Evolutionary conservation across 2,797 vertebrate genomes (phyloP), one percentile per base, ranked within the genome.

Genomic region (Diplodus puntazzo): DNA sequence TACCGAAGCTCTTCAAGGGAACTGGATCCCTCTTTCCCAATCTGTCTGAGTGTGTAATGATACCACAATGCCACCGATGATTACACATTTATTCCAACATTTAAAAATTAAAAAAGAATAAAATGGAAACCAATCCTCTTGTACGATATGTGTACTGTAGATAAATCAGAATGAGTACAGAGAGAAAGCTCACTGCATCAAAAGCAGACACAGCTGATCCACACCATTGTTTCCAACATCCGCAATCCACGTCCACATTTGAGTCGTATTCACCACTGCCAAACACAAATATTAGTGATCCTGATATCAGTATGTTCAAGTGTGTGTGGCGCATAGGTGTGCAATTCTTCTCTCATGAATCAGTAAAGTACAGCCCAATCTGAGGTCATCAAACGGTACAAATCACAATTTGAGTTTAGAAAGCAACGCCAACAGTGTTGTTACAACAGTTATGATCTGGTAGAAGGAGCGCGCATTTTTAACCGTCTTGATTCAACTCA

Each of bases 1-100:
- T 55, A 69, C 21, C 55, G 27, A 58, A 25, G 11, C 55, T 59
- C 43, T 43, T 63, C 21, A 43, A 54, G 27, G 39, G 42, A 75
- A 34, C 21, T 58, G 48, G 11, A 23, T 66, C 5, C 1, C 39
- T 18, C 14, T 69, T 52, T 60, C 7, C 11, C 21, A 14, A 27
- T 45, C n/a, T 8, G 12, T 30, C 43, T 58, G 6, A 50, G 46
- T 1, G 6, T 23, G 30, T 34, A 45, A 48, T 65, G 11, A 60
- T 54, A 52, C 18, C 17, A 55, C 17, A 45, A 18, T 48, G 46
- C 34, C 20, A 54, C 53, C 5, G 43, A 27, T 3, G 34, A 10
- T 12, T 39, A 3, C 48, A 49, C 10, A 61, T 63, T 46, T n/a
- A 46, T 39, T 58, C 68, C 52, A 27, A 12, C 20, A 25, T 10